Evolutionary conservation across 2,797 vertebrate species (phyloP).

Genomic region (Pseudotriccus pelzelni): DNA sequence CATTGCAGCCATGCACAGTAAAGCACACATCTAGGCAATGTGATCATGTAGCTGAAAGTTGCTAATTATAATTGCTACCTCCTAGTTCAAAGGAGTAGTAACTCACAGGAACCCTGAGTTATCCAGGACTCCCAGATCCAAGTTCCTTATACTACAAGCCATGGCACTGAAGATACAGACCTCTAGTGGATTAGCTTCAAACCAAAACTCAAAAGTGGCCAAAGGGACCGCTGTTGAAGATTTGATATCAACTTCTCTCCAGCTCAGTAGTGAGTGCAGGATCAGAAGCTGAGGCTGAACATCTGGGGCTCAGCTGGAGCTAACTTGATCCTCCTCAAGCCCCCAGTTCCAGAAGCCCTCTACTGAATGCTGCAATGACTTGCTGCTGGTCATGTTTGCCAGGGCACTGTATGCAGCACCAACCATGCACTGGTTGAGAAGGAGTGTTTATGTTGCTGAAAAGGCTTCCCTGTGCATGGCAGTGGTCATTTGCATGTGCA

Average conservation of each 20-base stretch:
- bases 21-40: background rate
- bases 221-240: background rate
- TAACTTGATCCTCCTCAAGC: background rate
- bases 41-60: conserved; percentile 9
- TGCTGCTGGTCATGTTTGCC: background rate
- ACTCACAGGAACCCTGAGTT: background rate
- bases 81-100: background rate
- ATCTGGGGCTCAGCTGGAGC: background rate
- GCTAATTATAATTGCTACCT: conserved; percentile 20
- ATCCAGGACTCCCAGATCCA: background rate
- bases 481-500: background rate
- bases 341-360: background rate
- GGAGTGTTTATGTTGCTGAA: background rate
- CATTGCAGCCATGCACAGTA: background rate
- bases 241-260: background rate
- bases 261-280: background rate
- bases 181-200: background rate
- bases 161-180: background rate
- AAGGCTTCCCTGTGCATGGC: background rate
- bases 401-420: background rate
- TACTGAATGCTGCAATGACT: background rate
- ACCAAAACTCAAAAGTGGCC: background rate
- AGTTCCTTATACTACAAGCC: background rate
- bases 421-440: background rate
- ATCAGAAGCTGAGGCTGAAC: background rate